Evolutionary conservation across 2,888 invertebrate genomes (phyloP).

Genomic region (Tipula vernalis): DNA sequence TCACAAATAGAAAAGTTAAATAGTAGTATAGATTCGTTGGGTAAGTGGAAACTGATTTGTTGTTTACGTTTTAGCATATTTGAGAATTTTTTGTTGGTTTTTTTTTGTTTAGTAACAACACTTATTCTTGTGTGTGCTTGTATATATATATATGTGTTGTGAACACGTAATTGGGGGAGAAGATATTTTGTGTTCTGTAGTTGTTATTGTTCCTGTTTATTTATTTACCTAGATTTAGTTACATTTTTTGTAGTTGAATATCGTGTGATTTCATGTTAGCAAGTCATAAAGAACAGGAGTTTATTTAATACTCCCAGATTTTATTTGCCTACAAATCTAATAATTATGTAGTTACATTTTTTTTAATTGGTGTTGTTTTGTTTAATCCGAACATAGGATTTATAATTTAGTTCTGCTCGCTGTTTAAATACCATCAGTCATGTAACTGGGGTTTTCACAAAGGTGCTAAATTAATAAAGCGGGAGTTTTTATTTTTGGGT

Average conservation of each 20-base stretch:
- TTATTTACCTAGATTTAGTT: not conserved
- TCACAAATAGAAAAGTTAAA: constrained; percentile 23
- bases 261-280: not conserved
- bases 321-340: not conserved
- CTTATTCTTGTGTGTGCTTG: not conserved
- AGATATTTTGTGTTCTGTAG: not conserved
- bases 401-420: not conserved
- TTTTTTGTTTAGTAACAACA: not conserved
- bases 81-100: not conserved
- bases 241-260: not conserved
- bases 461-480: not conserved
- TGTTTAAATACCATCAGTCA: not conserved
- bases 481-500: not conserved
- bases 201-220: not conserved
- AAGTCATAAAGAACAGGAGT: not conserved
- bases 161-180: not conserved
- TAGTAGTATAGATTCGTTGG: constrained; percentile 35
- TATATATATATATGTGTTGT: not conserved
- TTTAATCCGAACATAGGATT: not conserved
- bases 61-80: not conserved
- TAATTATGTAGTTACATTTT: not conserved
- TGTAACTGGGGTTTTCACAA: not conserved
- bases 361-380: not conserved
- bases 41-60: constrained; percentile 22
- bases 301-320: not conserved